Base-by-base conservation (phyloP, 2,797 vertebrate species). In the Semaprochilodus insignis region DNA sequence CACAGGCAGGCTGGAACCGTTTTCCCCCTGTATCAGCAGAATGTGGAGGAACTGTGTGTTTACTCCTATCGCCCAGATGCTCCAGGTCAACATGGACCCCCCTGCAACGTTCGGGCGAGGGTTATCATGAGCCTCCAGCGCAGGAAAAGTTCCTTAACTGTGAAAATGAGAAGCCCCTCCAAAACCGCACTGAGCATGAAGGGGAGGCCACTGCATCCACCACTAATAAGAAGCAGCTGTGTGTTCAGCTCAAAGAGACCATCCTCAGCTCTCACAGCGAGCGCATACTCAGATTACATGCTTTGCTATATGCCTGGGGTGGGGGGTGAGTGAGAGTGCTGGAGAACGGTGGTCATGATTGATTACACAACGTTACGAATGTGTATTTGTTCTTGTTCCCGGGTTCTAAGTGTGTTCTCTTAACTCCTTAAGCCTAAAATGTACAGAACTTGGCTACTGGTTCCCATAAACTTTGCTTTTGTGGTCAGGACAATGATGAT, bases 221-320 rank as follows among this genome's bases (percentile, higher is more conserved):
- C 81, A 21, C 91, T 94, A 94, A 95, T 90, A 72, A 83, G 80
- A 92, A 93, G 88, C 94, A 94, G 91, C 81, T 95, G 94, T 91
- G 86, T 70, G 79, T 89, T 82, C 80, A 81, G 84, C 85, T 69
- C 59, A 34, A n/a, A 70, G 31, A 36, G 44, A 36, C 81, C 59
- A 62, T 51, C 25, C 77, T 44, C 51, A 51, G 36, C 44, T 51
- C 78, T 54, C 76, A 77, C 65, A 63, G 27, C 36, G 23, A 21
- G 63, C 36, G 54, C 23, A 16, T 48, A 36, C 74, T 74, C 44
- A 36, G 7, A 54, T 81, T 77, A 66, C 74, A 67, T 51, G 52
- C n/a, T 44, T 34, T 25, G 62, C 52, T 60, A 2, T 34, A 25
- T 4, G 6, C 14, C 54, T 72, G 21, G 17, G 34, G 66, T 6